Evolutionary conservation across 1,140 invertebrate genomes (phyloP).

Genomic region (Arctopsyche grandis): DNA sequence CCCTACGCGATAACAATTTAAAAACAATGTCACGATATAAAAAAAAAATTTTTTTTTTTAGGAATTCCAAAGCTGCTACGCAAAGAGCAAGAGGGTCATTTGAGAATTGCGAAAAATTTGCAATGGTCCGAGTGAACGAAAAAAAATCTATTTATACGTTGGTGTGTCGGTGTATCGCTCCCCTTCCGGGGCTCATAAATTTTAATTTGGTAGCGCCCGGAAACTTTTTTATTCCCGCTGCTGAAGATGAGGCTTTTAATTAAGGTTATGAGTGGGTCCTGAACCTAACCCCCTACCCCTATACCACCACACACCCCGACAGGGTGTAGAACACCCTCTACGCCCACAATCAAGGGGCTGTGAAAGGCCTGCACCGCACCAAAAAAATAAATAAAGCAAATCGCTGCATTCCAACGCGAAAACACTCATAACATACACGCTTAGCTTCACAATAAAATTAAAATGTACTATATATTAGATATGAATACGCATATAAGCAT

Average conservation of each 20-base stretch:
- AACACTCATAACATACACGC: not conserved
- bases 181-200: slow-evolving; percentile 53
- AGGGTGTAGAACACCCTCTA: not conserved
- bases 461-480: too few species aligned
- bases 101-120: slow-evolving; percentile 13
- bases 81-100: not conserved
- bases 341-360: slow-evolving; percentile 1
- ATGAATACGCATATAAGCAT: too few species aligned
- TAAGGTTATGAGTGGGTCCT: slow-evolving; percentile 54
- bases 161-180: slow-evolving; percentile 8
- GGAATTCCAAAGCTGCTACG: not conserved
- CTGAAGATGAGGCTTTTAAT: slow-evolving; percentile 55
- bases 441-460: too few species aligned
- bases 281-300: slow-evolving; percentile 12
- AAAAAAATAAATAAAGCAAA: slow-evolving; percentile 39
- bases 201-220: slow-evolving; percentile 53
- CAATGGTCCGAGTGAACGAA: slow-evolving; percentile 23
- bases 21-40: too few species aligned
- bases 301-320: not conserved
- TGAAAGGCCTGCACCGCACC: not conserved
- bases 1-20: too few species aligned
- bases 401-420: slow-evolving; percentile 14
- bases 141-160: not conserved
- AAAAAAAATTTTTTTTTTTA: too few species aligned
- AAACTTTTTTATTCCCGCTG: slow-evolving; percentile 54